These are phyloP conservation scores for Furcifer pardalis DNA, from an alignment of 2,797 vertebrate genomes.

Conservation along the genomic window DNA sequence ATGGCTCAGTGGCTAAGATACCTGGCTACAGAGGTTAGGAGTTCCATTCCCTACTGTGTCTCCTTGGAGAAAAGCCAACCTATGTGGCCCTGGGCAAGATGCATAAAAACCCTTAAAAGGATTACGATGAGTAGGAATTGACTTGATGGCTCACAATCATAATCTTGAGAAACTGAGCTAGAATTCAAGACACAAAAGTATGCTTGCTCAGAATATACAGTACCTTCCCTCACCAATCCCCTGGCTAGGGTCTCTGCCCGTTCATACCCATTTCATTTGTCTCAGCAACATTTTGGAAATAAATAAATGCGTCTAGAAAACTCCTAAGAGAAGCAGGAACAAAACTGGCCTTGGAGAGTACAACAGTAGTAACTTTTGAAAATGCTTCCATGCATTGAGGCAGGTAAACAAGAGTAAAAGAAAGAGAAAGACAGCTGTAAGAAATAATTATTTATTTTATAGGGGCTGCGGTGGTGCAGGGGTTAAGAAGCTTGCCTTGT, in stretches of 20 bases:
- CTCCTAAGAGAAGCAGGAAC: not conserved
- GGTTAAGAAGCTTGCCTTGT: too few relatives aligned
- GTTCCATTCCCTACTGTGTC: too few relatives aligned
- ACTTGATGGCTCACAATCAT: too few relatives aligned
- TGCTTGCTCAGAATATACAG: not conserved
- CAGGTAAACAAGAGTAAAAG: not conserved
- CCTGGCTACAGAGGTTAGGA: too few relatives aligned
- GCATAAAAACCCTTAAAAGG: too few relatives aligned
- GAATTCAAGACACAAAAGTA: not conserved
- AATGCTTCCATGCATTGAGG: not conserved
- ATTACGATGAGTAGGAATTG: too few relatives aligned
- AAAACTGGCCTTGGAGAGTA: not conserved
- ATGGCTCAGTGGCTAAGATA: too few relatives aligned
- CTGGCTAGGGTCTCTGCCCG: not conserved
- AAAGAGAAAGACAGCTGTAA: not conserved
- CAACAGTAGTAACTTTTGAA: not conserved
- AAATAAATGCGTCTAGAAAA: not conserved
- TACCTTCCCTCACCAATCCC: not conserved
- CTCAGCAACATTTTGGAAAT: not conserved
- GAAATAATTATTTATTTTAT: not conserved
- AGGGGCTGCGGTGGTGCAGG: not conserved
- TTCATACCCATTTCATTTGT: not conserved
- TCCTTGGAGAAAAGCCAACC: too few relatives aligned
- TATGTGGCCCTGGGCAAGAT: too few relatives aligned
- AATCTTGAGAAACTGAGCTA: not conserved